Evolutionary conservation across 2,797 vertebrate genomes (phyloP).

Genomic region (Nyctibius grandis): DNA sequence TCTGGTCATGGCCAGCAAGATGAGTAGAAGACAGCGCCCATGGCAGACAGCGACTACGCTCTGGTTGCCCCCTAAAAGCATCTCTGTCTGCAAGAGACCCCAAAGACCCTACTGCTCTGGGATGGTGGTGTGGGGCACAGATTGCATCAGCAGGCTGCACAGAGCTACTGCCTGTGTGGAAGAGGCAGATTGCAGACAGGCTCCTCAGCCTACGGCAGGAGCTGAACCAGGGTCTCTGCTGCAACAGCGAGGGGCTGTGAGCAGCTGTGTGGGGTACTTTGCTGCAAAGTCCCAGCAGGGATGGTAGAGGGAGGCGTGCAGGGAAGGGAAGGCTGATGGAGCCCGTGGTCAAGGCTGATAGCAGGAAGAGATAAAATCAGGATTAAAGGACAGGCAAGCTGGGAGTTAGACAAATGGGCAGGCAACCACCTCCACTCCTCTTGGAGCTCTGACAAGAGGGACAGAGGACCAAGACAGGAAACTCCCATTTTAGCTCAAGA

Average conservation of each 20-base stretch:
- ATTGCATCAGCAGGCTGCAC: background rate
- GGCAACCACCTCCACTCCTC: background rate
- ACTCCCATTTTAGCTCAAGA: background rate
- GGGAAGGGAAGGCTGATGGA: background rate
- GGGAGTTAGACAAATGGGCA: background rate
- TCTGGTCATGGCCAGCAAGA: background rate
- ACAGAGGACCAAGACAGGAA: background rate
- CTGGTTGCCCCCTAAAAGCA: background rate
- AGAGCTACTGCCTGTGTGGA: background rate
- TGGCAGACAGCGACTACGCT: background rate
- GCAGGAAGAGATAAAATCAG: background rate
- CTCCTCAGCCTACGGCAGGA: background rate
- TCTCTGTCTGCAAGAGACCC: background rate
- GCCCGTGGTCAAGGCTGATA: background rate
- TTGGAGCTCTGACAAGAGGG: background rate
- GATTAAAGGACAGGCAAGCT: background rate
- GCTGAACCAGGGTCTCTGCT: background rate
- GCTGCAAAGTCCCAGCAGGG: background rate
- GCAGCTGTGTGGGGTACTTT: background rate
- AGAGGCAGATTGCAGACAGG: background rate
- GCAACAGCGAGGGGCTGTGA: background rate
- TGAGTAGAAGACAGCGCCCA: background rate
- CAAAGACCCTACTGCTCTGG: fast-evolving
- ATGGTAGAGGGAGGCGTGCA: fast-evolving
- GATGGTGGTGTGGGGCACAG: background rate